Percentiles rank a stretch among this genome's conserved stretches.
Evolutionary conservation across 2,113 vertebrate genomes (phyloP).

Genomic region (Siniperca knerii): DNA sequence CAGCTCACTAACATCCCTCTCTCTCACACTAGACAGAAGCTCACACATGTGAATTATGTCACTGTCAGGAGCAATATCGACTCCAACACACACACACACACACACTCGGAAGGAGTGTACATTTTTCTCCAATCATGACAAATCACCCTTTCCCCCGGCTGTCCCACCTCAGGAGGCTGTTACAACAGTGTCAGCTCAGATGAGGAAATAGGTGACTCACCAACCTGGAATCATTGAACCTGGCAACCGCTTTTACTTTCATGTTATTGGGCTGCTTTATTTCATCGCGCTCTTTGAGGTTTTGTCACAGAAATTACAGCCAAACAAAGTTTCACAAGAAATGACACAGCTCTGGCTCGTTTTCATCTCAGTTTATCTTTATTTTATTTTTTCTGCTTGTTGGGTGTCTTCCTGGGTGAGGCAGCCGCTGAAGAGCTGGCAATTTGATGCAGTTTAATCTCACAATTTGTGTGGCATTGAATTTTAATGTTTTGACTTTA

Average conservation of each 20-base stretch:
- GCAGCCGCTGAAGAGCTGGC: neutral
- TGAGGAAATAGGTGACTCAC: slow-evolving; percentile 37
- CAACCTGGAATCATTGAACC: slow-evolving; percentile 24
- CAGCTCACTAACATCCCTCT: neutral
- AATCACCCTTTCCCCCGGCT: slow-evolving; percentile 50
- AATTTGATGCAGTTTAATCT: slow-evolving; percentile 14
- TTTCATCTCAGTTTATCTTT: slow-evolving; percentile 19
- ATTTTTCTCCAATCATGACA: slow-evolving; percentile 62
- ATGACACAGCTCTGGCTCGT: slow-evolving; percentile 25
- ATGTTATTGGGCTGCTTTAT: slow-evolving; percentile 35
- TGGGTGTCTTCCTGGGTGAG: neutral
- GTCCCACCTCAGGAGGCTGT: slow-evolving; percentile 45
- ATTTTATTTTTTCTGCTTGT: neutral
- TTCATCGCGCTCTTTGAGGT: slow-evolving; percentile 27
- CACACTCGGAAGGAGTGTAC: slow-evolving; percentile 8
- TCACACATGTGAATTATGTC: slow-evolving; percentile 38
- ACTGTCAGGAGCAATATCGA: slow-evolving; percentile 38
- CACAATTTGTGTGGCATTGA: neutral
- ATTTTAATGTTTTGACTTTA: slow-evolving; percentile 18
- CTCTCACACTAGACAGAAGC: neutral
- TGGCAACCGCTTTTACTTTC: slow-evolving; percentile 18
- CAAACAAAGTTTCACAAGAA: slow-evolving; percentile 23
- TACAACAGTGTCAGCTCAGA: slow-evolving; percentile 51
- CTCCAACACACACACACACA: slow-evolving; percentile 9
- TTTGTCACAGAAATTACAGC: neutral